Evolutionary conservation across 2,113 vertebrate genomes (phyloP), one percentile per base, ranked within the genome.

Genomic region (Forbesichthys papilliferus): DNA sequence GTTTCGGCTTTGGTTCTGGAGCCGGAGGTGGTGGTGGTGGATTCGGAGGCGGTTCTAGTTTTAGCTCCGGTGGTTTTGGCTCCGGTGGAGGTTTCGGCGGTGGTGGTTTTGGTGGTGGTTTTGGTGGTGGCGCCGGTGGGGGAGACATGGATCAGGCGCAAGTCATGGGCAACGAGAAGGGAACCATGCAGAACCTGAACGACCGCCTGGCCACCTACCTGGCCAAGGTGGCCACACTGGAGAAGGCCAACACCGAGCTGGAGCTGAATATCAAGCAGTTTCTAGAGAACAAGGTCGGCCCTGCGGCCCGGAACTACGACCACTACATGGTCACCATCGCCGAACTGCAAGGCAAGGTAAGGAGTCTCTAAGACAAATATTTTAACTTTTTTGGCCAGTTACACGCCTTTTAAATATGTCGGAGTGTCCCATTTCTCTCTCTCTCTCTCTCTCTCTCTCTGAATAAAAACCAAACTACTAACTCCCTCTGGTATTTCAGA

Each of bases 261-360:
- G 86, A 87, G 73, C 55, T 80, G 66, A 81, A 86, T 73, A 87
- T 87, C 71, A 68, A 66, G 1, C 61, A 77, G 53, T 78, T 76
- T 13, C 16, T 84, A 7, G 86, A 84, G 8, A 65, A 46, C 4
- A 80, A 70, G 48, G 36, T 27, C 3, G 9, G 69, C 4, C 75
- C 77, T 0, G 10, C 6, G 1, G 49, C 48, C 27, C 66, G 58
- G 0, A 79, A 87, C 64, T 74, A 64, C 64, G 56, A 12, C 2
- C 12, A 11, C 12, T 73, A 34, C 63, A 36, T 71, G 33, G 61
- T 33, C 42, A 82, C 73, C 49, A 80, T 86, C 53, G 3, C 20
- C 0, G 86, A 88, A 4, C 82, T 93, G 48, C 86, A 89, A 53
- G 68, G 11, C 16, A 85, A 90, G 90, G 91, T 91, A 79, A 82